Evolutionary conservation across 1,140 invertebrate genomes (phyloP), one percentile per base, ranked within the genome.

Genomic region (Adoxophyes honmai): DNA sequence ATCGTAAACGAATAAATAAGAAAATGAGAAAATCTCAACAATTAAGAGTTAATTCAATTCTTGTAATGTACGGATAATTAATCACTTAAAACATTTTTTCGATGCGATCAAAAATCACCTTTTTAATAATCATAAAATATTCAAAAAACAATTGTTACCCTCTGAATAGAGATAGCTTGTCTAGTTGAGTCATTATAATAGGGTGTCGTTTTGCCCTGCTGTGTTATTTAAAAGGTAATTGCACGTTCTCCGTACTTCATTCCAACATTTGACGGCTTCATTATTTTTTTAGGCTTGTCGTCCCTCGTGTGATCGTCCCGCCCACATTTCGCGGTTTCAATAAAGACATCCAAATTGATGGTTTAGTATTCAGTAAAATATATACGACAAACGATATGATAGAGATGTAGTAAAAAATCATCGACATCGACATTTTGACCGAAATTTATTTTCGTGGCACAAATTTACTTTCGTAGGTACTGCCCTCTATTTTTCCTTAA

Each of bases 311-410:
- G 71, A 57, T 60, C 15, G 60, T 34, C 44, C 60, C 83, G 73
- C 83, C 83, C 73, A 60, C 73, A 70, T 72, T 81, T 81, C 69
- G 59, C 74, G 65, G 68, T 34, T 66, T 61, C 75, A 82, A 82
- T 75, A 75, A 60, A 77, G 75, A 83, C 73, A 68, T 83, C 48
- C 53, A 82, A 86, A 82, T 84, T 82, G 70, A 52, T 44, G 70
- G 78, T 67, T 78, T 68, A 55, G 9, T 62, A 61, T 70, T 59
- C 51, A 59, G 59, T 74, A 64, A 66, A 73, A 62, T 58, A 60
- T 67, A 57, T 37, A 53, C 36, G 37, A 18, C 35, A 21, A 52
- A 54, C 58, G 44, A 34, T 57, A 37, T 52, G 39, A 34, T 70
- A 73, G 77, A 69, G 62, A 60, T 15, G 57, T 52, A 52, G n/a